Evolutionary conservation across 2,888 invertebrate species (phyloP), one percentile per base, ranked within the genome.

Genomic region (Acanthosepion pharaonis): DNA sequence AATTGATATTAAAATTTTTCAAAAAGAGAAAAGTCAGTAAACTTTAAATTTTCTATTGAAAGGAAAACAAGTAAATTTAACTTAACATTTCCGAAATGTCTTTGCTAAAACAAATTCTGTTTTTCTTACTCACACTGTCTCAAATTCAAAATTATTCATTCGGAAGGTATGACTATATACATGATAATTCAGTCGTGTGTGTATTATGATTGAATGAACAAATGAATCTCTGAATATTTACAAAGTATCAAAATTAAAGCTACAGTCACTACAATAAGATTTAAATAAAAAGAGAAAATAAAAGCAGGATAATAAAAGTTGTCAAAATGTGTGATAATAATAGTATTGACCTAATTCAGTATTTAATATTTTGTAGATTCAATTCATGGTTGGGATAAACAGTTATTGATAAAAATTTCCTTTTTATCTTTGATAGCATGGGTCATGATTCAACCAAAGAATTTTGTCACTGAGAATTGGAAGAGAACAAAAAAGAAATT

Each of bases 371-470:
- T 78, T 78, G 78, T n/a, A n/a, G 78, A 78, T 78, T 78, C 78
- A 78, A 33, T 78, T 78, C 78, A 78, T 33, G n/a, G 78, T 33
- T 33, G 15, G n/a, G 78, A 78, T 78, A 78, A 78, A 78, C 78
- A 78, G n/a, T 78, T 33, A 78, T 78, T 78, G 78, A 78, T 25
- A 78, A 11, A 33, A n/a, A n/a, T 78, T 78, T 78, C n/a, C 78
- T 78, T 78, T 78, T 78, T 78, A 78, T 78, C 78, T 78, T 78
- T 78, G 78, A 78, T n/a, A 78, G 78, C 78, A 78, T 78, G 78
- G 78, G 78, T 78, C 78, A 78, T 78, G 78, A 78, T 78, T 78
- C n/a, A 78, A 33, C 78, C n/a, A 33, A 78, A 78, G 78, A 78
- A 78, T 78, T 78, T 78, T 78, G 33, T 78, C 78, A 78, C 78